Evolutionary conservation across 2,797 vertebrate genomes (phyloP), one percentile per base, ranked within the genome.

Genomic region (Nannoperca obscura): DNA sequence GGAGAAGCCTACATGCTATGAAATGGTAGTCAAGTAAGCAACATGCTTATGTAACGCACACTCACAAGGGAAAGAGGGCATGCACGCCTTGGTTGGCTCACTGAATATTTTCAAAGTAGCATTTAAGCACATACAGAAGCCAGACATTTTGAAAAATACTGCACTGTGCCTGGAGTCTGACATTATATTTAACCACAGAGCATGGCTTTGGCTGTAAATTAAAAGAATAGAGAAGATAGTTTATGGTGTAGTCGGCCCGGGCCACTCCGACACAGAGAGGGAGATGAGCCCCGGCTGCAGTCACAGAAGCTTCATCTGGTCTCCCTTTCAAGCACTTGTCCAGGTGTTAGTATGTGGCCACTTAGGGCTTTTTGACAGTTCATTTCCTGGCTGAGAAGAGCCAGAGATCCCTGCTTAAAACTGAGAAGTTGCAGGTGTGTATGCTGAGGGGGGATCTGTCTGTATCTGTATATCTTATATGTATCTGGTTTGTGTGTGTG

Each of bases 131-230:
- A 81, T 63, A 87, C 87, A 89, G 82, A 86, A 92, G 87, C 82
- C 83, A 92, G 87, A 76, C 86, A 61, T 87, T 89, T 90, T 89
- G 88, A 93, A 90, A 94, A 88, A 92, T 36, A 68, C 86, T 86
- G 86, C 74, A 40, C 63, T 12, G 44, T 71, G 88, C 77, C 88
- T 82, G 77, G 72, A 92, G 86, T 81, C 91, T 90, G 89, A 89
- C 91, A 91, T 93, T 90, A 90, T 71, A 78, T 85, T 73, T 66
- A 72, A 90, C 91, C 89, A 36, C 89, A 91, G 89, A 89, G 86
- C 81, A 85, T 65, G 83, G 82, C 83, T 86, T 83, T 81, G 85
- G 87, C 85, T 86, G 75, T 87, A 94, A 92, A 92, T 93, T 85
- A 83, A 89, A 92, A 84, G 80, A 84, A 87, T 80, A 76, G 80